Conservation (phyloP, 1,140 invertebrate species). For the Halyomorpha halys region DNA sequence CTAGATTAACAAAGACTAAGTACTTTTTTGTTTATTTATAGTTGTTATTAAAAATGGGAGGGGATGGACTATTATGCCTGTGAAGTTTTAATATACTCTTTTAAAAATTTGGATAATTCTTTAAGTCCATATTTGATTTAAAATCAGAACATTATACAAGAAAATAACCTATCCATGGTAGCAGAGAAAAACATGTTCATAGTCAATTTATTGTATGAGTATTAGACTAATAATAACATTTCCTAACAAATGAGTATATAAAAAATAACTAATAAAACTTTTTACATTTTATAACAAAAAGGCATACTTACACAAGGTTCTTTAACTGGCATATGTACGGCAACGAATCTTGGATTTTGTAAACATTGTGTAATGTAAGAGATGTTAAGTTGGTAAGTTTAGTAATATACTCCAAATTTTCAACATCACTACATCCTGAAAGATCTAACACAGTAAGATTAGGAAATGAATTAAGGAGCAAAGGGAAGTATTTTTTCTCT, state of each 20-base stretch:
- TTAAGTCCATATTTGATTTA: no score
- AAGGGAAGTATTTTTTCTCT: constrained; percentile 41
- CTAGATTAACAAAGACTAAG: no score
- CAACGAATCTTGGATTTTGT: constrained; percentile 28
- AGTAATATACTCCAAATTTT: constrained; percentile 45
- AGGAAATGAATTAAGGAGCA: constrained; percentile 46
- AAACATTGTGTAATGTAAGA: constrained; percentile 25
- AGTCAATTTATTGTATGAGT: no score
- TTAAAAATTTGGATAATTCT: no score
- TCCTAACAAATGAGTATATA: constrained; percentile 18
- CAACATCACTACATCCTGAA: constrained; percentile 54
- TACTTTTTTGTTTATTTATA: no score
- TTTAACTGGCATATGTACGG: constrained; percentile 26
- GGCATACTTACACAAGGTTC: constrained; percentile 39
- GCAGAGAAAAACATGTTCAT: no score
- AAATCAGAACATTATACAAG: no score
- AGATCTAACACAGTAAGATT: constrained; percentile 67
- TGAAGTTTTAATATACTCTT: no score
- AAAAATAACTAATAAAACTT: constrained; percentile 8
- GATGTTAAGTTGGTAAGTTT: constrained; percentile 47
- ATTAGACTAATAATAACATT: not conserved
- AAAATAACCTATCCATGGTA: no score
- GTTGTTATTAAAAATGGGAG: no score
- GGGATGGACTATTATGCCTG: no score
- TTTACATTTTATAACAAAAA: not conserved